Conservation (phyloP, 1,140 invertebrate genomes). For the Nasonia longicornis region DNA sequence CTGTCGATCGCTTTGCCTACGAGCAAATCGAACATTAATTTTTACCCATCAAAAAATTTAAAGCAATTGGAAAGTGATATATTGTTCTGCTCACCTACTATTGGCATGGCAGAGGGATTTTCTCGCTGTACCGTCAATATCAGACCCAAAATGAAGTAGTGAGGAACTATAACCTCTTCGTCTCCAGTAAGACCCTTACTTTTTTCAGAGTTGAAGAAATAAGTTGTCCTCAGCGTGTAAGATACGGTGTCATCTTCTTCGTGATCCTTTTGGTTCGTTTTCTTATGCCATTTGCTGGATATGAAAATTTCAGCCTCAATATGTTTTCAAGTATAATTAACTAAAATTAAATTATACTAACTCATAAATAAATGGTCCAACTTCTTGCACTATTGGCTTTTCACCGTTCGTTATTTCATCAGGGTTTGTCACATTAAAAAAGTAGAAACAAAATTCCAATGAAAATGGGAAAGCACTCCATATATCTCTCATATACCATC, state of each 20-base stretch:
- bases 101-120: constrained; percentile 1
- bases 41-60: neutral
- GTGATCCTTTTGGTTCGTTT: constrained; percentile 33
- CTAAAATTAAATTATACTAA: constrained; percentile 65
- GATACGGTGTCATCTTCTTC: constrained; percentile 41
- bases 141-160: constrained; percentile 7
- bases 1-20: constrained; percentile 54
- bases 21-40: constrained; percentile 7
- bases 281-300: constrained; percentile 37
- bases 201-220: constrained; percentile 32
- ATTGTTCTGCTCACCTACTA: constrained; percentile 20
- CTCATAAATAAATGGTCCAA: constrained; percentile 84
- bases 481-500: constrained; percentile 66
- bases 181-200: constrained; percentile 30
- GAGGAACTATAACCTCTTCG: constrained; percentile 15
- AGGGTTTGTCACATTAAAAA: constrained; percentile 89
- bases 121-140: neutral
- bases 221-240: neutral
- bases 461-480: constrained; percentile 80
- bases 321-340: neutral
- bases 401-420: constrained; percentile 79
- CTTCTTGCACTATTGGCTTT: constrained; percentile 78
- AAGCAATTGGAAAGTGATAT: too few species aligned
- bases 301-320: neutral
- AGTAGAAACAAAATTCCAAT: constrained; percentile 82